Evolutionary conservation across 2,888 invertebrate genomes (phyloP), one percentile per base, ranked within the genome.

Genomic region (Drosophila anomalipes): DNA sequence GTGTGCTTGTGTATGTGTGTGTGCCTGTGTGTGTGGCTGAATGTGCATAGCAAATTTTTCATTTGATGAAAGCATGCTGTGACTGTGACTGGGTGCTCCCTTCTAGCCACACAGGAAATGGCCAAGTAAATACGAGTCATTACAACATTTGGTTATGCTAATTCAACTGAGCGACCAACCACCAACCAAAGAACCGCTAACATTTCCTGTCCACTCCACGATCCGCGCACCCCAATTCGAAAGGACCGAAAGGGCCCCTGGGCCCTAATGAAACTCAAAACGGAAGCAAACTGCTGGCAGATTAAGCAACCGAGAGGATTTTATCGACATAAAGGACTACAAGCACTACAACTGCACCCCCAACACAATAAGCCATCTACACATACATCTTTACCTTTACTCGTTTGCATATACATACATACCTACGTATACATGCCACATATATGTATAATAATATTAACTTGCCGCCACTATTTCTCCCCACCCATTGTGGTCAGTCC

Each of bases 61-160:
- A 89, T 81, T 81, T 69, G 70, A 81, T 67, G 68, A 64, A 30
- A 67, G 63, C 63, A 57, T 41, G 7, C 59, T 59, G 37, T 75
- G 47, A 47, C 22, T 47, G 60, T 47, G 61, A 52, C 59, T 56
- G 39, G 22, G 44, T 16, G 49, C 47, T 54, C 47, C 53, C 68
- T 65, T 52, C 65, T 35, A 41, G 64, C 77, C 86, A 41, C 76
- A 83, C 83, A 83, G 87, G 89, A 90, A 88, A 87, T 90, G 86
- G 82, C 75, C 90, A 89, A 89, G 87, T 87, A 87, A 90, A 87
- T 88, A 86, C 74, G 86, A 86, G 90, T 83, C 89, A 87, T 90
- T 90, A 88, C 89, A 77, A 71, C 86, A 71, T 88, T 87, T 83
- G 82, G 83, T 71, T 90, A 87, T 90, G 86, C 86, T 87, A 88